Base-by-base conservation (phyloP, 2,797 vertebrate species). In the Cacajao melanocephalus region DNA sequence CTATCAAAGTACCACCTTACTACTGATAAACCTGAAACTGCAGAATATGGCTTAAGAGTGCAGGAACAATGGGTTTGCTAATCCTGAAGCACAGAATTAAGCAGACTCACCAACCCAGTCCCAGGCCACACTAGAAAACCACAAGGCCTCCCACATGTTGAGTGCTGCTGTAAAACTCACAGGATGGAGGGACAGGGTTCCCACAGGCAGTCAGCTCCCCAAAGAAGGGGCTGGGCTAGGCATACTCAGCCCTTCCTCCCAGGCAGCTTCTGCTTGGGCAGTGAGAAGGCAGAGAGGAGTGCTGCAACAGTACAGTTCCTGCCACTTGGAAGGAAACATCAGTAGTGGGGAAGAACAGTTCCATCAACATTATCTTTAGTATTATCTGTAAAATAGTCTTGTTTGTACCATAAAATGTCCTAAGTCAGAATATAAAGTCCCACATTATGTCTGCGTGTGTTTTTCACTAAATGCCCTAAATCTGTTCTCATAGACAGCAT, bases 41-140 rank as follows among this genome's bases (percentile, higher is more conserved):
- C 20, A 87, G 76, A 58, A 72, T 48, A 90, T 26, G 28, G 79
- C 52, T 70, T 61, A 67, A 61, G 70, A 58, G 30, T 57, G 75
- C 85, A 82, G 58, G 19, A 83, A 94, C 64, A 72, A 88, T 22
- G 85, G 41, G 15, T 15, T 94, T 70, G 78, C 52, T 79, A 64
- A 81, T 2, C 28, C 55, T 88, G 61, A 96, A 91, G 46, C 55
- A 82, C 9, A n/a, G 82, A 94, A 83, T 55, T 58, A 82, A 90
- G 95, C 24, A 89, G 52, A 92, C 95, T 96, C 94, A 96, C 84
- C 86, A 83, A 82, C 58, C 85, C 28, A 70, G 79, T 44, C 88
- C 96, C 64, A 78, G 91, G 81, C 41, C 2, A 7, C 46, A 50
- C 41, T 73, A 93, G 92, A 78, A 96, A 93, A 58, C 5, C 89